Conservation (phyloP, 2,113 vertebrate genomes). For the Monopterus albus region DNA sequence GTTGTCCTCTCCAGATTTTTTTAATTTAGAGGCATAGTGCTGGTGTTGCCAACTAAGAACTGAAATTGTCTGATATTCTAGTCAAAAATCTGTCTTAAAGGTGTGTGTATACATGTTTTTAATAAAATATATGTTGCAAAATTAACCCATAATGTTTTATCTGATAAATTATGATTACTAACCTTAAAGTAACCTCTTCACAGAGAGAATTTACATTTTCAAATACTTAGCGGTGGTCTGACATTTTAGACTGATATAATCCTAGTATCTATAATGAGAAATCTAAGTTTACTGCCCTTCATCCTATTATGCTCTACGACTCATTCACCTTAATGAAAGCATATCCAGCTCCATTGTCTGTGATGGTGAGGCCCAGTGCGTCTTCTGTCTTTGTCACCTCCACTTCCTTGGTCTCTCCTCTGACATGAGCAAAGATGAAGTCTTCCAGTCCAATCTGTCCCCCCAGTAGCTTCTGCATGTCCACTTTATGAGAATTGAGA, state of each 20-base stretch:
- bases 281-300: neutral
- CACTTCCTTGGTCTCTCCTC: slow-evolving; percentile 95
- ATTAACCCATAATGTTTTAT: neutral
- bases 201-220: neutral
- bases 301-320: neutral
- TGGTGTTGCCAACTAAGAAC: too few species aligned
- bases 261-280: neutral
- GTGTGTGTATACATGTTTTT: too few species aligned
- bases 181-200: too few species aligned
- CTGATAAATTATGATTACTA: too few species aligned
- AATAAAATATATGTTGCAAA: too few species aligned
- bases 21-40: too few species aligned
- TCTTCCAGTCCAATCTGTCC: slow-evolving; percentile 98
- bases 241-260: neutral
- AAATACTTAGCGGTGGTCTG: neutral
- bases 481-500: slow-evolving; percentile 96
- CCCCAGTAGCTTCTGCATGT: slow-evolving; percentile 97
- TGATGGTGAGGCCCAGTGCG: slow-evolving; percentile 95
- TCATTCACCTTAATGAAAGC: slow-evolving; percentile 94
- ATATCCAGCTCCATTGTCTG: slow-evolving; percentile 94
- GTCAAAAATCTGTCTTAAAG: too few species aligned
- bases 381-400: slow-evolving; percentile 97
- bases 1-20: too few species aligned
- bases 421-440: slow-evolving; percentile 95
- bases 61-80: too few species aligned